Percentiles rank a stretch among this genome's conserved stretches.
These are phyloP conservation scores for Hedya salicella DNA, from an alignment of 2,888 invertebrate genomes.

Conservation along the genomic window DNA sequence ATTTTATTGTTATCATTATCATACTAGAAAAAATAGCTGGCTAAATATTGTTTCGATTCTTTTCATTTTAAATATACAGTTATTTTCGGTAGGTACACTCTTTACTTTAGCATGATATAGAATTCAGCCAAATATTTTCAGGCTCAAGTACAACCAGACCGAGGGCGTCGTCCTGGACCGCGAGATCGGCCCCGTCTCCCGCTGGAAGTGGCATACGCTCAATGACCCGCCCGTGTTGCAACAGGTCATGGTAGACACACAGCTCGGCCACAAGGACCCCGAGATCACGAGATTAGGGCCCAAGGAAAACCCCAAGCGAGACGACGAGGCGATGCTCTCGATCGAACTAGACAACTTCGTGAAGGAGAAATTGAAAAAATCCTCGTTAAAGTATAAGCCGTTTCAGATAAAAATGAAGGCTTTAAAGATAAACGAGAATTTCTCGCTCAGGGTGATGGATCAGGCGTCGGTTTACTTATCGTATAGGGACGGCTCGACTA, in stretches of 20 bases:
- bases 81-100: too few relatives aligned
- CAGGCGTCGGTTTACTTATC: conserved; percentile 73
- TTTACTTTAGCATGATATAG: neutral
- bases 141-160: conserved; percentile 79
- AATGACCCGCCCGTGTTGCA: conserved; percentile 78
- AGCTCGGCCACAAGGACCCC: conserved; percentile 73
- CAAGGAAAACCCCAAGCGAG: conserved; percentile 52
- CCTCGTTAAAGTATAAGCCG: conserved; percentile 71
- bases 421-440: conserved; percentile 75
- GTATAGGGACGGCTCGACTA: conserved; percentile 71
- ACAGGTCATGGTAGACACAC: conserved; percentile 78
- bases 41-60: too few relatives aligned
- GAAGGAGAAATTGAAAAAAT: conserved; percentile 74
- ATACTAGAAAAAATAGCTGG: too few relatives aligned
- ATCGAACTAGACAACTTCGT: conserved; percentile 78
- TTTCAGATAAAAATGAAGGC: conserved; percentile 80
- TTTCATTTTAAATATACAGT: too few relatives aligned
- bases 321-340: conserved; percentile 77
- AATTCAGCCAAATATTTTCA: conserved; percentile 45
- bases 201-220: conserved; percentile 80
- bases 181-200: conserved; percentile 71
- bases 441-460: conserved; percentile 73
- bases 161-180: conserved; percentile 77
- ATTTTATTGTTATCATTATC: too few relatives aligned
- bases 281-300: conserved; percentile 64